These are phyloP conservation scores for Delia radicum DNA, from an alignment of 1,140 invertebrate genomes.

Conservation along the genomic window DNA sequence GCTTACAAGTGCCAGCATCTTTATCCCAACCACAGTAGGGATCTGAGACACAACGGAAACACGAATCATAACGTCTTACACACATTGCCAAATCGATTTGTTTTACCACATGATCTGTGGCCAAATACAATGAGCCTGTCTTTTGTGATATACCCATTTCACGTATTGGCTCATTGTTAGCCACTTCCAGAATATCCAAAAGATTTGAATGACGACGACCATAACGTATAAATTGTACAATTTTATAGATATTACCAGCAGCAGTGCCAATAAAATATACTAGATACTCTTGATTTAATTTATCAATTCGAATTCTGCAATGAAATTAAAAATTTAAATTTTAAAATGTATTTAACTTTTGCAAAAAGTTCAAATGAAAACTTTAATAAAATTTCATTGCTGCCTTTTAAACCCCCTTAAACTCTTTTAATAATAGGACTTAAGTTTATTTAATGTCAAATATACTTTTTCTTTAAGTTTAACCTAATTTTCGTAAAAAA, in stretches of 20 bases:
- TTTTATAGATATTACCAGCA: conserved; percentile 77
- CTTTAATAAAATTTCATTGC: too few species aligned
- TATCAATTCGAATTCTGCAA: conserved; percentile 53
- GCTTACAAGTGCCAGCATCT: conserved; percentile 71
- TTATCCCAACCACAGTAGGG: conserved; percentile 85
- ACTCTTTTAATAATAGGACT: not conserved
- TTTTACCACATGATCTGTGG: conserved; percentile 72
- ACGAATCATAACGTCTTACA: conserved; percentile 71
- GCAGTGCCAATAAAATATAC: conserved; percentile 79
- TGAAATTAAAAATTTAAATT: too few species aligned
- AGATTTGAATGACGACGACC: conserved; percentile 69
- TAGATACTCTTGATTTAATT: conserved; percentile 66
- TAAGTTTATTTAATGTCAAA: not conserved
- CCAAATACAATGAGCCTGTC: conserved; percentile 72
- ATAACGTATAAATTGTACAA: conserved; percentile 68
- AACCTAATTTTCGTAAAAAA: not conserved
- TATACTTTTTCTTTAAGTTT: not conserved
- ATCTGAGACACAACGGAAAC: conserved; percentile 75
- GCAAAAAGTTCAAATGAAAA: too few species aligned
- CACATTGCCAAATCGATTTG: conserved; percentile 77
- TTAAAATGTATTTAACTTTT: too few species aligned
- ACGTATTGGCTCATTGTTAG: conserved; percentile 71
- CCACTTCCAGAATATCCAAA: conserved; percentile 74
- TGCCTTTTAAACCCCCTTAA: not conserved
- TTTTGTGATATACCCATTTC: conserved; percentile 72